Base-by-base conservation (phyloP, 2,888 invertebrate species). In the Lacanobia oleracea region DNA sequence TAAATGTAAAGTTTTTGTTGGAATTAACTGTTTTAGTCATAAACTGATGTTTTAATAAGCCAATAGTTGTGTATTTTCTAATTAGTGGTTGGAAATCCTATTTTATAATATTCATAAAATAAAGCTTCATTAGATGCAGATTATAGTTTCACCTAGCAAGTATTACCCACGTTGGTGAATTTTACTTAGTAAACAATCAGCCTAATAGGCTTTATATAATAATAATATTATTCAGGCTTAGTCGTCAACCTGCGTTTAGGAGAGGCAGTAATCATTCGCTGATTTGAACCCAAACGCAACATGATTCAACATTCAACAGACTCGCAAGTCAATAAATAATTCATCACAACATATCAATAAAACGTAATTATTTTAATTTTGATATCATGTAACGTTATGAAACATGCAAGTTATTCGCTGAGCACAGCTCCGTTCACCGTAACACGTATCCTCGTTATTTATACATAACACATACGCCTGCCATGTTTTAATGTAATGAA, bases 401-500 rank as follows among this genome's bases (percentile, higher is more conserved):
- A 72, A 65, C 61, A 72, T 59, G 64, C 48, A 64, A 75, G 64
- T 64, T 72, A 77, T 77, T 65, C 57, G 53, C 62, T 57, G 67
- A 57, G 65, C 68, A 65, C 37, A 21, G 54, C 67, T 57, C 51
- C 57, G 45, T 67, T 69, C 61, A 73, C 64, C 43, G 67, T 23
- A 21, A 51, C 59, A 56, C 66, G 21, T 67, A 50, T 67, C 71
- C 65, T 72, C 76, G 68, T 81, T 75, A 81, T 71, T 78, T 64
- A 78, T 67, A 75, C 67, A 75, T 79, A 60, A 73, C 79, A 74
- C 64, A 50, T 62, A 53, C 65, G 48, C 16, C 75, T 21, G 65
- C 65, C 74, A 74, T 65, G 69, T 77, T 72, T 74, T 62, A 57
- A 77, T 68, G 56, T 84, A 77, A 81, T 83, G 68, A 81, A 79